These are phyloP conservation scores for Cecropterus lyciades DNA, from an alignment of 1,140 invertebrate species.

Conservation along the genomic window DNA sequence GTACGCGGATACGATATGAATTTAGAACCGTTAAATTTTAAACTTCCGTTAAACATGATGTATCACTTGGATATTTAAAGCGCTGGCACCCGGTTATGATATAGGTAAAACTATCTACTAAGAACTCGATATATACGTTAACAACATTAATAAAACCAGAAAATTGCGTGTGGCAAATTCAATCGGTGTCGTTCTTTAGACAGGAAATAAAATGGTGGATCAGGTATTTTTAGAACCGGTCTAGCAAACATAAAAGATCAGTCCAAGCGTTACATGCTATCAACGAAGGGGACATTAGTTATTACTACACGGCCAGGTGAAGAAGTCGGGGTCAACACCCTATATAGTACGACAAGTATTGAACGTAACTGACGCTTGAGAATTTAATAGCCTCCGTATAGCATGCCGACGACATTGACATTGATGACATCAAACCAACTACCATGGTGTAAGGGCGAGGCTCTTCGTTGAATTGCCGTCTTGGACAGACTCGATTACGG, in stretches of 20 bases:
- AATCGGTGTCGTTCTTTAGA: conserved; percentile 33
- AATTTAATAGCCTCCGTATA: conserved; percentile 34
- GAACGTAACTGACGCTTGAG: conserved; percentile 33
- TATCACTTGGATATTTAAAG: neutral
- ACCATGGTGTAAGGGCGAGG: conserved; percentile 61
- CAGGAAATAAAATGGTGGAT: conserved; percentile 49
- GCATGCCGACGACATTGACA: conserved; percentile 73
- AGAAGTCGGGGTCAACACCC: conserved; percentile 60
- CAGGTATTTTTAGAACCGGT: conserved; percentile 54
- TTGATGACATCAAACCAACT: conserved; percentile 56
- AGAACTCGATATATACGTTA: neutral
- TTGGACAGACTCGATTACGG: conserved; percentile 59
- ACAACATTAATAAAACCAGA: neutral
- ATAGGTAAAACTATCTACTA: neutral
- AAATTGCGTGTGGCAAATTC: neutral
- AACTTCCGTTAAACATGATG: conserved; percentile 12
- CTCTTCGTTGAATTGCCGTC: conserved; percentile 63
- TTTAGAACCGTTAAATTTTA: conserved; percentile 32
- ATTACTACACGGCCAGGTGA: conserved; percentile 49
- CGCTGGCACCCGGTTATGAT: neutral
- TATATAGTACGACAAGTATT: conserved; percentile 53
- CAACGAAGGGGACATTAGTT: conserved; percentile 42
- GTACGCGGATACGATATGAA: neutral
- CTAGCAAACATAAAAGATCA: conserved; percentile 43
- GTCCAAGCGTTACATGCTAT: conserved; percentile 32